These are phyloP conservation scores for Steinernema khuongi DNA, from an alignment of 1,140 invertebrate genomes.

Conservation along the genomic window DNA sequence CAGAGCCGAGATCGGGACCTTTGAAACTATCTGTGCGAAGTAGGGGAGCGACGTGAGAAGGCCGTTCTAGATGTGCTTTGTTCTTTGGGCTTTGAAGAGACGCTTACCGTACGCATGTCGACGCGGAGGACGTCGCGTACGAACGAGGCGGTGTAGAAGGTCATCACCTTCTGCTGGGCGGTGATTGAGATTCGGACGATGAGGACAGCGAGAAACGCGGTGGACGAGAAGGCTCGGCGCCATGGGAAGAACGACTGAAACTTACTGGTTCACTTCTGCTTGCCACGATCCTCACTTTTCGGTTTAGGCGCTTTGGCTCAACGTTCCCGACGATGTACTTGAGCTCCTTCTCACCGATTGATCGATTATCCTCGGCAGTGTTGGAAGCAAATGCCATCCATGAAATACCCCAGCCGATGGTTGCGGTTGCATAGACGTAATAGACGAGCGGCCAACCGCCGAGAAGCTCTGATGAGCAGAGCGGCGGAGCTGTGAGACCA, in stretches of 20 bases:
- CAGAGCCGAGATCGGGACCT: background rate
- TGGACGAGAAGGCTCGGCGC: background rate
- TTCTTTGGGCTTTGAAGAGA: no score
- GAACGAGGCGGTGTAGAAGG: background rate
- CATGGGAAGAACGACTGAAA: background rate
- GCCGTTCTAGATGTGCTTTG: slow-evolving; percentile 1
- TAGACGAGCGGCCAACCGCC: background rate
- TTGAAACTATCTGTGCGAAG: background rate
- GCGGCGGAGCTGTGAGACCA: background rate
- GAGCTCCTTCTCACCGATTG: background rate
- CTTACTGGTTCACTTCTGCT: background rate
- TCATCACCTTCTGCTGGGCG: background rate
- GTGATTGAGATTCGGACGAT: background rate
- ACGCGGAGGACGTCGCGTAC: background rate
- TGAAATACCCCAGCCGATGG: background rate
- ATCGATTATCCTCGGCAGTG: background rate
- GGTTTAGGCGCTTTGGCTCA: background rate
- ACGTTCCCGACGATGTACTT: background rate
- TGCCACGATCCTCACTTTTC: background rate
- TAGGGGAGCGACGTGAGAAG: background rate
- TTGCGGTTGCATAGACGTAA: background rate
- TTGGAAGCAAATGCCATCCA: background rate
- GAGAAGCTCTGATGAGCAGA: background rate
- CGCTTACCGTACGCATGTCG: background rate
- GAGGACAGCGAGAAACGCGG: background rate